These are phyloP conservation scores for Brachyptera risi DNA, from an alignment of 2,888 invertebrate genomes.

Conservation along the genomic window DNA sequence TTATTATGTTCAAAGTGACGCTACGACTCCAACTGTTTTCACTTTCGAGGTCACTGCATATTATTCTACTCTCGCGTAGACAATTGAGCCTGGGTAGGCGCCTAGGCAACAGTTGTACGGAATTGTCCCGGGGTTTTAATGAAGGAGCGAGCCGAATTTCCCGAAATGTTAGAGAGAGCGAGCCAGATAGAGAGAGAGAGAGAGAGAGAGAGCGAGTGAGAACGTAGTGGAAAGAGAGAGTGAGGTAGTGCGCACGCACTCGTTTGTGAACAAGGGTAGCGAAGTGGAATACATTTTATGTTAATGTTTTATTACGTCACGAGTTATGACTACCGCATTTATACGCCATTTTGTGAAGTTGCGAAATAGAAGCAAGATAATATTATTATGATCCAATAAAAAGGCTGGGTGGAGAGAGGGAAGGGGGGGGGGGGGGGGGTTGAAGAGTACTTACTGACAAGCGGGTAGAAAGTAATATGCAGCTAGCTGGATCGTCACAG, in stretches of 20 bases:
- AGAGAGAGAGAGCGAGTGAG: neutral
- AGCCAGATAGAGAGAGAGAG: neutral
- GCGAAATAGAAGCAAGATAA: too few relatives aligned
- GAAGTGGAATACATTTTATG: conserved; percentile 21
- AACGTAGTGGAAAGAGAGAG: neutral
- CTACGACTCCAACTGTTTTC: neutral
- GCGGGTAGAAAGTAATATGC: too few relatives aligned
- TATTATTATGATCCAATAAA: too few relatives aligned
- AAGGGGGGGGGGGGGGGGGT: too few relatives aligned
- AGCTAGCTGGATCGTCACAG: too few relatives aligned
- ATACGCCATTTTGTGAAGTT: conserved; percentile 19
- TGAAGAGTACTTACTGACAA: too few relatives aligned
- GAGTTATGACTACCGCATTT: conserved; percentile 26
- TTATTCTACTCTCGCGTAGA: conserved; percentile 11
- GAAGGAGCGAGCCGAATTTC: neutral
- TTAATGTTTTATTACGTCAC: conserved; percentile 29
- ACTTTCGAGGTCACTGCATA: neutral
- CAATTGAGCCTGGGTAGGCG: conserved; percentile 2
- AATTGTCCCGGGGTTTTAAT: conserved; percentile 5
- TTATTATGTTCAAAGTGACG: neutral
- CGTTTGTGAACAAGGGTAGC: neutral
- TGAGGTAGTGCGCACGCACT: too few relatives aligned
- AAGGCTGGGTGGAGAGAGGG: too few relatives aligned
- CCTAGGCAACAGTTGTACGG: conserved; percentile 11
- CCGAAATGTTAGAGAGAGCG: neutral